Evolutionary conservation across 2,797 vertebrate species (phyloP), one percentile per base, ranked within the genome.

Genomic region (Setipinna tenuifilis): DNA sequence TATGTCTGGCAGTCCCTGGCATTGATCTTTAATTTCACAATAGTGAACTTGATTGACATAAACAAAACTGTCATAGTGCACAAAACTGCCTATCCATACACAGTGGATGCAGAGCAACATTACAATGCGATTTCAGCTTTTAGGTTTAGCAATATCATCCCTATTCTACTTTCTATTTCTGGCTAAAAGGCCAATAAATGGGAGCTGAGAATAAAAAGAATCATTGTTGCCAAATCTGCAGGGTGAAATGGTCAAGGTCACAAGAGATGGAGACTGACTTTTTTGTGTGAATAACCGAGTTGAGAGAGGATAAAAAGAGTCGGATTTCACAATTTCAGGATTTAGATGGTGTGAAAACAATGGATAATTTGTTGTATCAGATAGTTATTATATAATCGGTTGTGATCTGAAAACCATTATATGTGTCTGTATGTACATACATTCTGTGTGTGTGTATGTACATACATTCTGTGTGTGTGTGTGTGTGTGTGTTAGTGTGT

Each of bases 211-310:
- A 25, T n/a, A n/a, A 62, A 62, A 10, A 62, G 61, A 62, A 62
- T 62, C 61, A 62, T 62, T 62, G 61, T 62, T 23, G 61, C 19
- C 19, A 62, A 62, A 62, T n/a, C 21, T 23, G 21, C n/a, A 62
- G 21, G n/a, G n/a, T 62, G 21, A 21, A 62, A 62, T 23, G 9
- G 46, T 48, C 61, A 83, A 50, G 85, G 85, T 50, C 78, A 54
- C 44, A 41, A 65, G 41, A 31, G 71, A 82, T 83, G 44, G 48
- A 5, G n/a, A 28, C 54, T 25, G n/a, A 59, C 71, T 54, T 54
- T 54, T 54, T 7, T 54, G 50, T 54, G 14, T 14, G 9, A 54
- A 54, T 3, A 54, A 54, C 3, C 50, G 9, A 41, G 35, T 41
- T 5, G 35, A 41, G 35, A 41, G 35, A 41, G 35, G 2, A 41